These are phyloP conservation scores for Galeopterus variegatus DNA, from an alignment of 2,113 vertebrate genomes.

Conservation along the genomic window DNA sequence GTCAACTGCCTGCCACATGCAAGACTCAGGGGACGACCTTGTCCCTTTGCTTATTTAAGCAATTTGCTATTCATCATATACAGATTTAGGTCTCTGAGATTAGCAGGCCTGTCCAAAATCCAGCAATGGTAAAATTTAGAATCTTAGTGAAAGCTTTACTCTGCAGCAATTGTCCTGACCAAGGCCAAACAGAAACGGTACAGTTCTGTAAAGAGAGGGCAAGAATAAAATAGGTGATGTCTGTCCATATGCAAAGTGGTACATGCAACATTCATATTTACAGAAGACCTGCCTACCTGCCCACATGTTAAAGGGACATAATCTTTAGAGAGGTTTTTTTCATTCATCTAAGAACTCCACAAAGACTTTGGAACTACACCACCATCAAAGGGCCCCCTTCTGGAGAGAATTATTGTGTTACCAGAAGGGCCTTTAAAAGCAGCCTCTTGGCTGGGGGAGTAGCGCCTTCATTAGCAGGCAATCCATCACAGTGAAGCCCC, in stretches of 20 bases:
- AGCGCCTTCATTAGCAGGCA: slow-evolving; percentile 56
- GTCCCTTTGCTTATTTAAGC: background rate
- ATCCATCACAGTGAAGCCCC: slow-evolving; percentile 77
- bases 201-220: background rate
- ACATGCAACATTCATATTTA: background rate
- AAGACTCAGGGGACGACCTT: background rate
- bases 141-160: background rate
- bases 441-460: slow-evolving; percentile 52
- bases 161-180: background rate
- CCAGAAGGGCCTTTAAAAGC: slow-evolving; percentile 75
- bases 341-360: slow-evolving; percentile 55
- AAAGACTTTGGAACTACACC: slow-evolving; percentile 25
- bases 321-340: background rate
- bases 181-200: background rate
- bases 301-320: background rate
- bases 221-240: background rate
- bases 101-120: background rate
- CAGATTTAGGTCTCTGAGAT: background rate
- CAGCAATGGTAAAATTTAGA: slow-evolving; percentile 5
- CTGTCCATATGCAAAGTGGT: background rate
- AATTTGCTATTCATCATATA: background rate
- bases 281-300: background rate
- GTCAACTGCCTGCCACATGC: background rate
- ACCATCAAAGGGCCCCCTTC: slow-evolving; percentile 65
- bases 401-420: slow-evolving; percentile 60